phyloP scores from a whole-genome alignment of 2,797 vertebrate genomes.

The Trachops cirrhosus region DNA sequence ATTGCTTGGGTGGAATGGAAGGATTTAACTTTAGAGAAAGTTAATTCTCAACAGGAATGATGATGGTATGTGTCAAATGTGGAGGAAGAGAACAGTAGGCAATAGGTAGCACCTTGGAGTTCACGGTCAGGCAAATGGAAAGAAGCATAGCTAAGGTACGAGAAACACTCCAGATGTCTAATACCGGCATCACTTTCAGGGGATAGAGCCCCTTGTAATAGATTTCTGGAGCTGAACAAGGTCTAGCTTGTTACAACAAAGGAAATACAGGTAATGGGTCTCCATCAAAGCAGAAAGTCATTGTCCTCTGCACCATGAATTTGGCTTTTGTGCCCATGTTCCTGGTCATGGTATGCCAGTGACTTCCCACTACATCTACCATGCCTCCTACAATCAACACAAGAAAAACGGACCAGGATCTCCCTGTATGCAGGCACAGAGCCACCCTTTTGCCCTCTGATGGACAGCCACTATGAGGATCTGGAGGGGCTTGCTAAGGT shows the following conservation, averaged over 20 bases:
- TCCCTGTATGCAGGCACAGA: rapidly evolving
- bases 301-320: no score
- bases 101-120: background rate
- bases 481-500: no score
- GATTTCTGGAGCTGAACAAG: no score
- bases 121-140: no score
- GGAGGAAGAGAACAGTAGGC: background rate
- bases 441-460: rapidly evolving
- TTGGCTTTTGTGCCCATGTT: no score
- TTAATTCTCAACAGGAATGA: rapidly evolving
- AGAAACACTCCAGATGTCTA: rapidly evolving
- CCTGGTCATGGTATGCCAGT: rapidly evolving
- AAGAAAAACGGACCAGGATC: rapidly evolving
- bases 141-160: background rate
- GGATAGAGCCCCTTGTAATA: background rate
- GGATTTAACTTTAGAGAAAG: background rate
- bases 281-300: rapidly evolving
- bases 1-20: no score
- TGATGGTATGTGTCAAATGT: background rate
- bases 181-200: background rate
- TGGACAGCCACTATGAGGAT: rapidly evolving
- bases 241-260: background rate
- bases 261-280: rapidly evolving
- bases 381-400: rapidly evolving
- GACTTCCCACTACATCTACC: rapidly evolving